phyloP scores from a whole-genome alignment of 2,113 vertebrate species.

The Oncorhynchus keta region DNA sequence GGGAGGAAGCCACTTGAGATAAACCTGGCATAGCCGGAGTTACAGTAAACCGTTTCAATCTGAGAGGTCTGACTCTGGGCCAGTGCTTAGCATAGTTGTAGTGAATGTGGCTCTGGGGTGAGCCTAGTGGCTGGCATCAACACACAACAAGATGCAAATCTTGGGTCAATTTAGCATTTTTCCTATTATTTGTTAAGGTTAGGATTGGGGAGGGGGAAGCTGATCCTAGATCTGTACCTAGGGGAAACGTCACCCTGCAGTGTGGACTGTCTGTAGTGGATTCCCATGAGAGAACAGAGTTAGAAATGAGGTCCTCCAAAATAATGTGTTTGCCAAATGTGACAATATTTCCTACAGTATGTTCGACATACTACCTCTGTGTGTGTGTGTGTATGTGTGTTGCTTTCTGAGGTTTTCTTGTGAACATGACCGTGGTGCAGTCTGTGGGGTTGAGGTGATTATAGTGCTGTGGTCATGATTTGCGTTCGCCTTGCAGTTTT shows the following conservation, averaged over 20 bases:
- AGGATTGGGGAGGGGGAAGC: too few species aligned
- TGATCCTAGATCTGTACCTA: too few species aligned
- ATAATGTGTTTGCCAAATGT: too few species aligned
- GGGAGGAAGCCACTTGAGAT: not conserved
- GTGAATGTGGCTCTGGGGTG: not conserved
- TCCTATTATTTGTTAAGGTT: too few species aligned
- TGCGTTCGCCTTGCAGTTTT: not conserved
- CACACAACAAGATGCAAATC: too few species aligned
- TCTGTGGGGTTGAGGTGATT: conserved; percentile 35
- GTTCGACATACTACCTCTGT: not conserved
- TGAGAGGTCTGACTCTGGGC: not conserved
- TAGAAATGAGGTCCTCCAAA: too few species aligned
- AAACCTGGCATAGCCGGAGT: not conserved
- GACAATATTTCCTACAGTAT: too few species aligned
- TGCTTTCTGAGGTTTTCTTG: conserved; percentile 13
- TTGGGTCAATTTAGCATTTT: too few species aligned
- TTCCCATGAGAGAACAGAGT: too few species aligned
- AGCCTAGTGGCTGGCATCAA: not conserved
- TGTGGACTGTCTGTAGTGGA: too few species aligned
- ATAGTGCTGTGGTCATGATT: not conserved
- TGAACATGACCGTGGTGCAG: conserved; percentile 20
- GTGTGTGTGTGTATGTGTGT: not conserved
- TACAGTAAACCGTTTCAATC: not conserved
- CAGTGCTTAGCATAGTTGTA: not conserved
- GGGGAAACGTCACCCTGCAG: too few species aligned